These are phyloP conservation scores for Philopotamus ludificatus DNA, from an alignment of 1,140 invertebrate genomes.

Conservation along the genomic window DNA sequence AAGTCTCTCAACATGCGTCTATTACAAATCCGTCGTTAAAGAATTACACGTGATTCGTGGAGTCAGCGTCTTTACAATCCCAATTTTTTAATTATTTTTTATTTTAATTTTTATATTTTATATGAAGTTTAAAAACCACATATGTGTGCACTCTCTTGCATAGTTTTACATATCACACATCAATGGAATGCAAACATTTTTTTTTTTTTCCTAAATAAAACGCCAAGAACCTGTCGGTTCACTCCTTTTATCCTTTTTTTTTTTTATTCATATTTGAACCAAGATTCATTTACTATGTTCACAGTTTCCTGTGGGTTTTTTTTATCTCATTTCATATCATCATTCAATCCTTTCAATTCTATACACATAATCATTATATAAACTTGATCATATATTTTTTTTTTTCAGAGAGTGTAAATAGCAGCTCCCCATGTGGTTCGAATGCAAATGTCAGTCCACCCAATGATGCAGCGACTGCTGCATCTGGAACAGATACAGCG, in stretches of 20 bases:
- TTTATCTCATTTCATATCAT: neutral
- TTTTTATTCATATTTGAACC: neutral
- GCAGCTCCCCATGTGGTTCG: conserved; percentile 53
- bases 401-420: conserved; percentile 52
- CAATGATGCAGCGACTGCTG: conserved; percentile 22
- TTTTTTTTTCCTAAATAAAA: neutral
- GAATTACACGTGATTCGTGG: too few species aligned
- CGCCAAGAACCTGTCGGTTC: neutral
- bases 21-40: too few species aligned
- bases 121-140: too few species aligned
- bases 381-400: conserved; percentile 6
- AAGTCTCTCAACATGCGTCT: too few species aligned
- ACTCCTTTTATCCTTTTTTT: neutral
- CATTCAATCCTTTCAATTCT: too few species aligned
- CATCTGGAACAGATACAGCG: conserved; percentile 49
- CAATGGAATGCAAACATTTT: conserved; percentile 1
- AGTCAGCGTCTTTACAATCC: too few species aligned
- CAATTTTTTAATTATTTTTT: too few species aligned
- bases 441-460: conserved; percentile 39
- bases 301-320: conserved; percentile 7
- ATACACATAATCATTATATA: too few species aligned
- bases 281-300: neutral
- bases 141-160: neutral
- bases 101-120: too few species aligned
- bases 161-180: conserved; percentile 5